A percentile compares a stretch with the other conserved stretches of the same genome.
phyloP scores from a whole-genome alignment of 2,797 vertebrate species.

The Oreortyx pictus region DNA sequence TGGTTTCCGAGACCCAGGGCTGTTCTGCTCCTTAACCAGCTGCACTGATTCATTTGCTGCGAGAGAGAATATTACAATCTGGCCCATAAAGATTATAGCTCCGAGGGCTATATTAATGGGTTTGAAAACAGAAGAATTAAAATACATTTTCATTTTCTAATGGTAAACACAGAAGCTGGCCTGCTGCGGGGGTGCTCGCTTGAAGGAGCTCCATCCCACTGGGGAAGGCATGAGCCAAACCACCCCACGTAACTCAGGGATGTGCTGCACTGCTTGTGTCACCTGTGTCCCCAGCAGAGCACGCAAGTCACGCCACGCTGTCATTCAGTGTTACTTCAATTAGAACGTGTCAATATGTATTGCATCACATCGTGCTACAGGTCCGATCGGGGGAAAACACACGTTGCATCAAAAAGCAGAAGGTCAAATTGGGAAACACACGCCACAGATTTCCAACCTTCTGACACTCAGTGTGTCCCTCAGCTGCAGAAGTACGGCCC shows the following conservation, averaged over 20 bases:
- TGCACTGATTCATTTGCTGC: background rate
- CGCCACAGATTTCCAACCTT: background rate
- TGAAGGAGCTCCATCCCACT: background rate
- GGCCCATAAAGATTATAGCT: background rate
- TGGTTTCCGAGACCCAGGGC: background rate
- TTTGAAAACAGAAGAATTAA: background rate
- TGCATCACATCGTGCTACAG: background rate
- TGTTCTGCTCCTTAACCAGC: background rate
- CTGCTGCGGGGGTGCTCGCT: background rate
- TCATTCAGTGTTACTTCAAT: background rate
- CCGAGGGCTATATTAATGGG: background rate
- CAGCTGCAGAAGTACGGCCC: background rate
- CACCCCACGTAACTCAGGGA: background rate
- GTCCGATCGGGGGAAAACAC: background rate
- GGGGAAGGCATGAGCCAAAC: background rate
- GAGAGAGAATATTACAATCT: background rate
- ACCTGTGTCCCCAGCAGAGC: background rate
- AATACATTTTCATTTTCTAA: background rate
- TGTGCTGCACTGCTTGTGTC: background rate
- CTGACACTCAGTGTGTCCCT: background rate
- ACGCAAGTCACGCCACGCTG: background rate
- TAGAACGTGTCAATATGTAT: background rate
- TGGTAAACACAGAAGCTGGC: background rate
- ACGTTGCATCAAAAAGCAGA: background rate
- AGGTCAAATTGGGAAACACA: rapidly evolving